Evolutionary conservation across 1,140 invertebrate species (phyloP), one percentile per base, ranked within the genome.

Genomic region (Euwallacea fornicatus): DNA sequence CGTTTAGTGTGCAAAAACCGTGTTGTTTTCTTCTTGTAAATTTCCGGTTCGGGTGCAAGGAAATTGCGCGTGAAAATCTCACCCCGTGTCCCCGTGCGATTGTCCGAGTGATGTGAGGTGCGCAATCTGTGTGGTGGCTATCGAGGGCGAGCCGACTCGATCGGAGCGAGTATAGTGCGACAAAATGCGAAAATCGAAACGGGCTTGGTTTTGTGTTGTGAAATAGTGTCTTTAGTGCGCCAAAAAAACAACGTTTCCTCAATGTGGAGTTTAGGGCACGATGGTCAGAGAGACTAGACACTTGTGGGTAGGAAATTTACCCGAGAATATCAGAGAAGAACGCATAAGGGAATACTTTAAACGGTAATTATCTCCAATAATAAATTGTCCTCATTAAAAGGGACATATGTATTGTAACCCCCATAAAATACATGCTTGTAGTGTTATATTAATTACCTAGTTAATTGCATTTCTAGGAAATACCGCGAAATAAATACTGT

Each of bases 281-380:
- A 98, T 98, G 96, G 96, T 98, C 92, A 96, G 96, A 93, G 95
- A 98, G 93, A 98, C 96, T 90, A 94, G 96, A 89, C 96, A 98
- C 89, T 92, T 98, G 88, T 97, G 95, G 94, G 95, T 98, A 90
- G 96, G 96, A 91, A 98, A 98, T 93, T 93, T 98, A 90, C 95
- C 96, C 90, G 95, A 98, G 89, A 97, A 96, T 89, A 94, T 96
- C 87, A 91, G 92, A 82, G 94, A 97, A 88, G 94, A 96, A 84
- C 89, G 92, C 83, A 94, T 96, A 86, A 88, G 92, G 87, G 94
- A 97, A 86, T 93, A 96, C 87, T 97, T 98, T 86, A 97, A 97
- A 93, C 91, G 95, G 96, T 97, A 90, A 88, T 73, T 74, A 66
- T 58, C 10, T 33, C 21, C 21, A 33, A 33, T 2, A 33, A 33